These are phyloP conservation scores for Enteromius fasciolatus DNA, from an alignment of 2,797 vertebrate species.

Conservation along the genomic window DNA sequence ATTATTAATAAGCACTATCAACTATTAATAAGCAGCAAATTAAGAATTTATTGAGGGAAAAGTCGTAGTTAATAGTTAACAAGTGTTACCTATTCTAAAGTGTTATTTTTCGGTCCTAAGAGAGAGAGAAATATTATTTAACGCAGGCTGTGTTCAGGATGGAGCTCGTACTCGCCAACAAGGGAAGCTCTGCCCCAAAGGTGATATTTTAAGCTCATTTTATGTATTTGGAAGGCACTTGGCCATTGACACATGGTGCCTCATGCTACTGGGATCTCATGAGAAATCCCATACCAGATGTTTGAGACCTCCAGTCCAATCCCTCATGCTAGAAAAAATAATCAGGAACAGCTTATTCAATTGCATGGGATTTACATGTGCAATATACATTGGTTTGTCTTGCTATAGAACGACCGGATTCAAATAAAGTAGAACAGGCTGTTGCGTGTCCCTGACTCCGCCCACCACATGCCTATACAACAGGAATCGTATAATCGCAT, in stretches of 20 bases:
- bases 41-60: no score
- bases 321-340: constrained; percentile 18
- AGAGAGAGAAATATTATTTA: neutral
- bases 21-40: no score
- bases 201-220: constrained; percentile 15
- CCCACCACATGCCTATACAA: constrained; percentile 25
- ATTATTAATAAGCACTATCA: no score
- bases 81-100: no score
- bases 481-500: constrained; percentile 38
- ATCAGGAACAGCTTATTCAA: constrained; percentile 44
- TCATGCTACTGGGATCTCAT: neutral
- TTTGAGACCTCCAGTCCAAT: constrained; percentile 40
- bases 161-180: neutral
- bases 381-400: constrained; percentile 31
- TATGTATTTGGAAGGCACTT: constrained; percentile 14
- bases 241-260: constrained; percentile 13
- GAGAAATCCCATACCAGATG: constrained; percentile 50
- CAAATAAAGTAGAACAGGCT: constrained; percentile 37
- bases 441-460: constrained; percentile 17
- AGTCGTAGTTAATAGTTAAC: no score
- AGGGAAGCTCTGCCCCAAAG: neutral
- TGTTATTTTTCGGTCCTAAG: neutral
- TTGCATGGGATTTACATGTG: constrained; percentile 37
- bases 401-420: constrained; percentile 32
- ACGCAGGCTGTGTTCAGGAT: neutral